A percentile compares a stretch with the other conserved stretches of the same genome.
Conservation (phyloP, 2,888 invertebrate species). For the Trachelus stipa region DNA sequence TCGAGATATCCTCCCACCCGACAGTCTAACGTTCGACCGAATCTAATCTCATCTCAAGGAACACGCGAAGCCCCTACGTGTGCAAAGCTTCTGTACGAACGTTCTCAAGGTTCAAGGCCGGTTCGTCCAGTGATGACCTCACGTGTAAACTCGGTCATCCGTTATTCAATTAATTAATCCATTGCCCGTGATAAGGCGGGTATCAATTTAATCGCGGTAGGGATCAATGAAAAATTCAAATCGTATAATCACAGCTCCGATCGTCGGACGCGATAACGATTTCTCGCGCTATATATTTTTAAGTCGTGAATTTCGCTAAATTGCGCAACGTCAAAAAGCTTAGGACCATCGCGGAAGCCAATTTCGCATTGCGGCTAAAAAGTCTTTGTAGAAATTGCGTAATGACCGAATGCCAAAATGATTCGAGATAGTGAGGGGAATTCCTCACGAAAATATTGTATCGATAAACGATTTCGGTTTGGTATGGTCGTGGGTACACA, state of each 20-base stretch:
- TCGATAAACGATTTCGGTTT: not conserved
- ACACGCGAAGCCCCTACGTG: conserved; percentile 11
- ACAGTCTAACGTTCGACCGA: not conserved
- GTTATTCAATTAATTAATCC: conserved; percentile 49
- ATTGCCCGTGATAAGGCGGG: not conserved
- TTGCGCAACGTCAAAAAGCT: not conserved
- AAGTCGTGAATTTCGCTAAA: conserved; percentile 19
- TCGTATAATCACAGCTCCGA: not conserved
- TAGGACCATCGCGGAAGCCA: conserved; percentile 33
- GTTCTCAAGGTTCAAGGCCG: conserved; percentile 47
- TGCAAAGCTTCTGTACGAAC: conserved; percentile 13
- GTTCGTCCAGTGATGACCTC: conserved; percentile 45
- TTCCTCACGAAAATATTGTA: not conserved
- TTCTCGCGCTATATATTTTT: conserved; percentile 14
- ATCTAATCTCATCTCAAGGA: conserved; percentile 2
- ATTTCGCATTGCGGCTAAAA: not conserved
- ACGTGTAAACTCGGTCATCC: conserved; percentile 31
- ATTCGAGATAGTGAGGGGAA: not conserved
- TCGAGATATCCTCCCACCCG: not conserved
- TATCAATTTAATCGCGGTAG: not conserved
- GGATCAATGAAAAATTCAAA: not conserved
- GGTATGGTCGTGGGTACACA: not conserved
- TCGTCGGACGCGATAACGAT: not conserved
- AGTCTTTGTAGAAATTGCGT: conserved; percentile 25
- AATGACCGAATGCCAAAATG: conserved; percentile 15